Base-by-base conservation (phyloP, 2,888 invertebrate genomes). In the Saturnia japonica region DNA sequence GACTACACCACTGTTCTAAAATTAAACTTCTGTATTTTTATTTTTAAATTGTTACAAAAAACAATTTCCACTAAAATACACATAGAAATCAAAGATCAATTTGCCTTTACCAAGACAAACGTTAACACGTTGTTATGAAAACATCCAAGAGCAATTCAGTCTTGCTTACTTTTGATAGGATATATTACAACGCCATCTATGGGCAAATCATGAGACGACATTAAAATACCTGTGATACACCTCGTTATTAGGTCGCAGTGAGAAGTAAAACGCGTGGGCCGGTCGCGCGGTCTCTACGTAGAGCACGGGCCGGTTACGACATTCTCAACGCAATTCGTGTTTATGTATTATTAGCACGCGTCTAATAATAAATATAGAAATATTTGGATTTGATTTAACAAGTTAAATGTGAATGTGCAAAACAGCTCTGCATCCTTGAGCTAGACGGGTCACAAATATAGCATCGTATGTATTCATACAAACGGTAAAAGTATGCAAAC, bases 301-400 rank as follows among this genome's bases (percentile, higher is more conserved):
- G n/a, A n/a, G n/a, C n/a, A n/a, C 22, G 64, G 4, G 8, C n/a
- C 64, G n/a, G 64, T 64, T 64, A n/a, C 64, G 64, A 64, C 64
- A 64, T 64, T 40, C 40, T 11, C 64, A 40, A 64, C 64, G 64
- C 64, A 64, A 64, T 64, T n/a, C 40, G 64, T 40, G 19, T 40
- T n/a, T 40, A n/a, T 19, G 40, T 64, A 64, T 64, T 64, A 64
- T 64, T 64, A 64, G 64, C 64, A 40, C 40, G 40, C 8, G 40
- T 64, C 64, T 40, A 64, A 64, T 64, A 64, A 64, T 64, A 64
- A 64, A 64, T 40, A 64, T 19, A 64, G 40, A 64, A 64, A 64
- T 40, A 64, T 40, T 64, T 64, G 40, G 40, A 64, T 40, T 64
- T 40, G 40, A 64, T 64, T 64, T 34, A 64, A 64, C 64, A 40